Evolutionary conservation across 2,797 vertebrate species (phyloP).

Genomic region (Pantherophis vulpinus): DNA sequence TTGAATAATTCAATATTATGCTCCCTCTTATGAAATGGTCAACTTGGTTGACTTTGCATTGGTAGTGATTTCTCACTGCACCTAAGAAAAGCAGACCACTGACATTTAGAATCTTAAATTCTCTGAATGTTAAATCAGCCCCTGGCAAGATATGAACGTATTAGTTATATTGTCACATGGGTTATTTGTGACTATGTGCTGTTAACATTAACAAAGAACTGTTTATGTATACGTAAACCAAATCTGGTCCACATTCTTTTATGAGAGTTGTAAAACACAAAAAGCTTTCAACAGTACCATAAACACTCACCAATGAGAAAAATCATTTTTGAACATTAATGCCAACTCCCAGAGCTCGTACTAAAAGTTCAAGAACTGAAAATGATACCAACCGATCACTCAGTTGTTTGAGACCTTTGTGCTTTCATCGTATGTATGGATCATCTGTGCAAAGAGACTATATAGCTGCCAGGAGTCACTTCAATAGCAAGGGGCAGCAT

Average conservation of each 20-base stretch:
- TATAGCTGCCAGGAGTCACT: not conserved
- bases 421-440: not conserved
- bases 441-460: not conserved
- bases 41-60: not conserved
- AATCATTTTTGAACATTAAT: not conserved
- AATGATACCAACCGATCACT: not conserved
- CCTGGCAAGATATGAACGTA: not conserved
- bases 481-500: not conserved
- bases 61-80: not conserved
- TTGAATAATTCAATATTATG: not conserved
- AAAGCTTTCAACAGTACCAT: not conserved
- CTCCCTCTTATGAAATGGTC: not conserved
- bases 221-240: not conserved
- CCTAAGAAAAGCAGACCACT: conserved; percentile 29
- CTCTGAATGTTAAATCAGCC: conserved; percentile 23
- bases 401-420: not conserved
- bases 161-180: conserved; percentile 34
- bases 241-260: not conserved
- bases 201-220: conserved; percentile 16
- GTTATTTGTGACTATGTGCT: conserved; percentile 1
- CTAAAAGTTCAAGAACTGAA: not conserved
- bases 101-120: conserved; percentile 17
- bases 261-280: not conserved
- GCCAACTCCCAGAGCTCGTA: not conserved
- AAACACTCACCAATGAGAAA: not conserved